Base-by-base conservation (phyloP, 2,113 vertebrate species). In the Lamprologus sp. region DNA sequence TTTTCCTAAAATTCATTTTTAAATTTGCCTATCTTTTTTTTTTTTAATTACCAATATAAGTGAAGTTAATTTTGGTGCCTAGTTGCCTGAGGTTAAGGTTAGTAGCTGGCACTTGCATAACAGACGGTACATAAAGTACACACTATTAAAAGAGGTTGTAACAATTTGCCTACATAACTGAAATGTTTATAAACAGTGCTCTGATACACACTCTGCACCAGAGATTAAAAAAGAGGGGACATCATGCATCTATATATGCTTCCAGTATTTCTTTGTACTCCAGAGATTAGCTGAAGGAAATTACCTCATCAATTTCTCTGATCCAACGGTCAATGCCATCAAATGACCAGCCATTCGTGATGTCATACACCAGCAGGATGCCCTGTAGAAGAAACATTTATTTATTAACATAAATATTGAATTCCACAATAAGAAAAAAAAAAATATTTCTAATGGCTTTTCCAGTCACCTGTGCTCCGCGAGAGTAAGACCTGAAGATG, bases 241-340 rank as follows among this genome's bases (percentile, higher is more conserved):
- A 42, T 9, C 1, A 33, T 10, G 5, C 3, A 53, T 28, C 51
- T 54, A 23, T 10, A 37, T 31, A 2, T 6, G 31, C 37, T 56
- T 73, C 21, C 47, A 19, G 10, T 21, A 35, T 23, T 79, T 89
- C 10, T 87, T 77, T 49, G 11, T 19, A 10, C 49, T 21, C 1
- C 15, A 83, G 5, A 56, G 54, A 70, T 42, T 21, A 3, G 21
- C 4, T 21, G 10, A 56, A 82, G 9, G 6, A 6, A 13, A 94
- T 94, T 87, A 99, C 99, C 98, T 99, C 99, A 79, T 99, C 99
- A 11, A 99, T 99, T 93, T 99, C 99, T 81, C 98, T 97, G 91
- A 99, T 99, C 99, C 99, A 99, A 6, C 99, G 96, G 92, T 99
- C 98, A 84, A 99, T 99, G 19, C 99, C 99, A 42, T 99, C 99